These are phyloP conservation scores for Heterodera carotae DNA, from an alignment of 1,140 invertebrate genomes.

Conservation along the genomic window DNA sequence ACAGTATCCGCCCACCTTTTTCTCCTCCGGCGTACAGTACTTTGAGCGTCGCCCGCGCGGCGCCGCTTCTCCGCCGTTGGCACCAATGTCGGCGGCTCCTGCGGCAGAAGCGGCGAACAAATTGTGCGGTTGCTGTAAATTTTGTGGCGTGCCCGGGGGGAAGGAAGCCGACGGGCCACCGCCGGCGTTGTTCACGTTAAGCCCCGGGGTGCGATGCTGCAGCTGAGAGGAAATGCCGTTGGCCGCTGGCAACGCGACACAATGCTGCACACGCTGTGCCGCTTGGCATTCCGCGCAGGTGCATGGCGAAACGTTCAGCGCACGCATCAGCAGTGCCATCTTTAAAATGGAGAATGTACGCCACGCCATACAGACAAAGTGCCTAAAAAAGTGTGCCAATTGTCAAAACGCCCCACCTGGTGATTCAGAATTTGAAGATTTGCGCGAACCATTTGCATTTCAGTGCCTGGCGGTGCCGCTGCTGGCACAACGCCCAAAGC, in stretches of 20 bases:
- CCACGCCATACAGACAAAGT: neutral
- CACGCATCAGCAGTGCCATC: slow-evolving; percentile 29
- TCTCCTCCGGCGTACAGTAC: slow-evolving; percentile 49
- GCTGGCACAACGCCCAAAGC: neutral
- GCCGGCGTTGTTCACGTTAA: neutral
- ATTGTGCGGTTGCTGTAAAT: slow-evolving; percentile 5
- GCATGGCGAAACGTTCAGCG: slow-evolving; percentile 26
- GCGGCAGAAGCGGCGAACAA: neutral
- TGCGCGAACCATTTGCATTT: slow-evolving; percentile 4
- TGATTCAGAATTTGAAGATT: slow-evolving; percentile 34
- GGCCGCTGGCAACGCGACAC: slow-evolving; percentile 3
- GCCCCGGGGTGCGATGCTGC: neutral
- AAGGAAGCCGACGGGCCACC: neutral
- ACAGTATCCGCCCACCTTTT: slow-evolving; percentile 33
- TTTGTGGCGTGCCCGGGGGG: neutral
- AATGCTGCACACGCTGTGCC: slow-evolving; percentile 11
- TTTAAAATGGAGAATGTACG: neutral
- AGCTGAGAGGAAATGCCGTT: slow-evolving; percentile 1
- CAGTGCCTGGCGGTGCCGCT: slow-evolving; percentile 1
- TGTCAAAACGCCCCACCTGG: slow-evolving; percentile 20
- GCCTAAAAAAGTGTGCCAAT: neutral
- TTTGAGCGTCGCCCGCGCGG: slow-evolving; percentile 51
- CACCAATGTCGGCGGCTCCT: neutral
- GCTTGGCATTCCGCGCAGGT: slow-evolving; percentile 18
- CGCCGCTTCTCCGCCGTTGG: slow-evolving; percentile 12